phyloP scores from a whole-genome alignment of 2,888 invertebrate genomes.

The Argyra leucocephala region DNA sequence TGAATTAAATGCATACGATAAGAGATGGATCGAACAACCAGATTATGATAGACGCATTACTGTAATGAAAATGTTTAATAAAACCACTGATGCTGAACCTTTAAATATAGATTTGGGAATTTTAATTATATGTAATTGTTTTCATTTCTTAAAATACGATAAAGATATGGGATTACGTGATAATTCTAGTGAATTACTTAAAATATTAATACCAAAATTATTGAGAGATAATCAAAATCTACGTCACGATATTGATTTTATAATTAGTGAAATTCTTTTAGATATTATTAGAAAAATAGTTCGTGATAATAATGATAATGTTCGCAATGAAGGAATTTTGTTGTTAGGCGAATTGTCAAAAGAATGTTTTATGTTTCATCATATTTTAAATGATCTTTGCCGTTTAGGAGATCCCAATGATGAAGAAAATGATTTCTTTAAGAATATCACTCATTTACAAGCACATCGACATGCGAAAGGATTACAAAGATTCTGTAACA shows the following conservation, averaged over 20 bases:
- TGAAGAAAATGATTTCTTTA: constrained; percentile 85
- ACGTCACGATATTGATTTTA: constrained; percentile 51
- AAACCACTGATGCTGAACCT: constrained; percentile 44
- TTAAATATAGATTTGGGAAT: constrained; percentile 58
- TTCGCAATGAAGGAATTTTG: constrained; percentile 69
- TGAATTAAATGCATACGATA: constrained; percentile 79
- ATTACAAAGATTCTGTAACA: constrained; percentile 60
- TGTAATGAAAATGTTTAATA: constrained; percentile 61
- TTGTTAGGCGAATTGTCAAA: constrained; percentile 67
- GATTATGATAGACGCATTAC: constrained; percentile 75
- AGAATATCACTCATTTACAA: constrained; percentile 82
- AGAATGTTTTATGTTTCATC: constrained; percentile 61
- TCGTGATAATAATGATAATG: constrained; percentile 57
- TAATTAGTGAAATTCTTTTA: constrained; percentile 65
- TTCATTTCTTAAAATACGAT: constrained; percentile 64
- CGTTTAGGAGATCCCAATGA: constrained; percentile 57
- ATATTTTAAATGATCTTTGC: constrained; percentile 61
- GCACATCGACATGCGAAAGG: constrained; percentile 77
- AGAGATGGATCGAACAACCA: constrained; percentile 85
- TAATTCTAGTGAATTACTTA: constrained; percentile 64
- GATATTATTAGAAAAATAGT: constrained; percentile 63
- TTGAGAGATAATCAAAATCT: constrained; percentile 49
- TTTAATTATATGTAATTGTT: constrained; percentile 72
- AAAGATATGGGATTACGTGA: constrained; percentile 78
- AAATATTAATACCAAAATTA: constrained; percentile 56